A percentile compares a stretch with the other conserved stretches of the same genome.
phyloP scores from a whole-genome alignment of 2,797 vertebrate genomes.

The Tolypeutes matacus region DNA sequence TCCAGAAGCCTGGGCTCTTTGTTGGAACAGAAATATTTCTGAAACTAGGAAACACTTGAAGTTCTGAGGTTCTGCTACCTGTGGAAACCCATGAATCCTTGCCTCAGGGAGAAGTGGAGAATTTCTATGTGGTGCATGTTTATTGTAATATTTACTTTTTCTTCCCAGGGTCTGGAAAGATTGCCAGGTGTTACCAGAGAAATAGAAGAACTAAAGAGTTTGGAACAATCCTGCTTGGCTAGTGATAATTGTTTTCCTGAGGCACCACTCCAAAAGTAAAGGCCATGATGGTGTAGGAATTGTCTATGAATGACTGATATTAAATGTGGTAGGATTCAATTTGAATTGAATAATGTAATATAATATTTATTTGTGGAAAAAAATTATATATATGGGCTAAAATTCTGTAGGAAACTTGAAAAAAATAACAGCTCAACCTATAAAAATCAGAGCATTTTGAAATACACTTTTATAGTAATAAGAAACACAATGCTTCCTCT shows the following conservation, averaged over 20 bases:
- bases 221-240: not conserved
- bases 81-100: not conserved
- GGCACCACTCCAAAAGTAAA: not conserved
- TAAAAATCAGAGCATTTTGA: not conserved
- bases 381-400: not conserved
- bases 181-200: not conserved
- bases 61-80: not conserved
- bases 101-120: not conserved
- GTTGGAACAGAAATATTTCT: not conserved
- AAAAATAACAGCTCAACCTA: not conserved
- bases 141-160: not conserved
- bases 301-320: not conserved
- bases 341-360: slow-evolving; percentile 6
- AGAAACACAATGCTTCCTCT: not conserved
- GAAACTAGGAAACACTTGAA: not conserved
- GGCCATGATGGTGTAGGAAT: not conserved
- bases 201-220: not conserved
- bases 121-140: not conserved
- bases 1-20: not conserved
- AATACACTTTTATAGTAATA: not conserved
- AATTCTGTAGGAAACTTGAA: not conserved
- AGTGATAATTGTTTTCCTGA: not conserved
- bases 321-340: not conserved
- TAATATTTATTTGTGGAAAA: not conserved
- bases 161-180: not conserved